Base-by-base conservation (phyloP, 2,888 invertebrate species). In the Anarsia innoxiella region DNA sequence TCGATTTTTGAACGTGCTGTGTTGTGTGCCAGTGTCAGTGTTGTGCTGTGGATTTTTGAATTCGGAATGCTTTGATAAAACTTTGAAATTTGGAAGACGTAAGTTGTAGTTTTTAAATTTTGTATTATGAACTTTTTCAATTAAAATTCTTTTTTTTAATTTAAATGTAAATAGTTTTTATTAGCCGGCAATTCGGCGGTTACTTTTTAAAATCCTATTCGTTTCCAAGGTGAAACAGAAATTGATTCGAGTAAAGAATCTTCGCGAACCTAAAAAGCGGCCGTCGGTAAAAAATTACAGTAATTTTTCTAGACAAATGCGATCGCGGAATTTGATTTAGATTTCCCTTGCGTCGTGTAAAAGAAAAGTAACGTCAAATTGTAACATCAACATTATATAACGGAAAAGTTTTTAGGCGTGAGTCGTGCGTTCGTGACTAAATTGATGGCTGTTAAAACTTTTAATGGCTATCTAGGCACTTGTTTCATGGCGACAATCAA, bases 1-100 rank as follows among this genome's bases (percentile, higher is more conserved):
- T 58, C 57, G 57, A 58, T 58, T 58, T 58, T 58, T 56, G 46
- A 40, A 45, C 40, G 58, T 58, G 63, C 48, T 49, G 51, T 51
- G 51, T 50, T 50, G 19, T 54, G 50, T 55, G 59, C 51, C 59
- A 51, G 47, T 45, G 48, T 49, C 56, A 57, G 49, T 23, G 23
- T 34, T 37, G 40, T 31, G 31, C 12, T 36, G 36, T 40, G 36
- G 36, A 36, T 32, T 32, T 36, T 27, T 35, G 26, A 29, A 23
- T 29, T 36, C 11, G 36, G 36, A 36, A 36, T 36, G 36, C 28
- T 14, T 10, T 36, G 16, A 34, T 13, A 11, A 23, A 14, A 33
- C 14, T 33, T n/a, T n/a, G 33, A 14, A 11, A 11, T 14, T 26
- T 6, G 14, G n/a, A 15, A 13, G 19, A 3, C 19, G 32, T 32